Evolutionary conservation across 2,113 vertebrate species (phyloP).

Genomic region (Grallaria varia): DNA sequence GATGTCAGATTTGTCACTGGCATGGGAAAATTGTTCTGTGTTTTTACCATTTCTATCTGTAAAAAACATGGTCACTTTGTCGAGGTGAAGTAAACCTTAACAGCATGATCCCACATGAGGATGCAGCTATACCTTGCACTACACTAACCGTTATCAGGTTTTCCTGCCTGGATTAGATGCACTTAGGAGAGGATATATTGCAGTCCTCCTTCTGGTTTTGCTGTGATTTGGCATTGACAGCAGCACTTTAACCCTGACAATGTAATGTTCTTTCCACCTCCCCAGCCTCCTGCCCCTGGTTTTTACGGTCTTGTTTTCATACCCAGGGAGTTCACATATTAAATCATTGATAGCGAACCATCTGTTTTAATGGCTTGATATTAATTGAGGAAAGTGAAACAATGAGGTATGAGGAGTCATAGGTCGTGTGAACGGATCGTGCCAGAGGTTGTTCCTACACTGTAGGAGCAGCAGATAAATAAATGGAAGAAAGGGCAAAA

Average conservation of each 20-base stretch:
- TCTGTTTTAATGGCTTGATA: slow-evolving; percentile 22
- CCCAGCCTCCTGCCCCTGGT: not conserved
- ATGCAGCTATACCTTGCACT: not conserved
- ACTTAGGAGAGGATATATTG: not conserved
- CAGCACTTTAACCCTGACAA: slow-evolving; percentile 22
- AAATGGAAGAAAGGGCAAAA: not conserved
- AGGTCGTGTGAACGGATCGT: not conserved
- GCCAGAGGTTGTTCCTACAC: not conserved
- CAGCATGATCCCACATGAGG: not conserved
- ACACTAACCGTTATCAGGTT: not conserved
- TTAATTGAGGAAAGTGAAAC: slow-evolving; percentile 46
- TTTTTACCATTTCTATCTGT: not conserved
- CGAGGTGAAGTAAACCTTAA: not conserved
- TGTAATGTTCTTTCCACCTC: not conserved
- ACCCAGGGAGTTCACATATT: not conserved
- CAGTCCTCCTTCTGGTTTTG: not conserved
- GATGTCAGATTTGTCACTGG: not conserved
- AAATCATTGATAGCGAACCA: slow-evolving; percentile 31
- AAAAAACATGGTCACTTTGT: not conserved
- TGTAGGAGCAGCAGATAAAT: not conserved
- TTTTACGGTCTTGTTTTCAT: slow-evolving; percentile 44
- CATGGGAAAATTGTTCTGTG: not conserved
- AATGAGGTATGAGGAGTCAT: not conserved
- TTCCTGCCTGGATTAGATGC: not conserved
- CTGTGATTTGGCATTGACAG: slow-evolving; percentile 25